Base-by-base conservation (phyloP, 2,113 vertebrate species). In the Galeopterus variegatus region DNA sequence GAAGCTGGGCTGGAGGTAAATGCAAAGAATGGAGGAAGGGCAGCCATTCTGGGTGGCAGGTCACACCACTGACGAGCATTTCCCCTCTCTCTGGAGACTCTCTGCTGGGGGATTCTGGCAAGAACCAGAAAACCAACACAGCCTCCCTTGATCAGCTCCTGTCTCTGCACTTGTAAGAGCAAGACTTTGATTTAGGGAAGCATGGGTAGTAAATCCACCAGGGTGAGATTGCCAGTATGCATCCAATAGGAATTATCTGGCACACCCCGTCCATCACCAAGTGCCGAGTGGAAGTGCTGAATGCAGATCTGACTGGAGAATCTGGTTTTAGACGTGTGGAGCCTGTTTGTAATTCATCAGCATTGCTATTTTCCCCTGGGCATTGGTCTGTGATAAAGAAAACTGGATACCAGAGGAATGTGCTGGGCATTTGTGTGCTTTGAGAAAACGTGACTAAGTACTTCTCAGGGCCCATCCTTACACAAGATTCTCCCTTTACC, bases 371-470 rank as follows among this genome's bases (percentile, higher is more conserved):
- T 36, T 5, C 79, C 48, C 85, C 13, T 1, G 62, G 80, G 94
- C 48, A 11, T 23, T 26, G 64, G 45, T 12, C 81, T 80, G n/a
- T 31, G 87, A 76, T 75, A 31, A 75, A 86, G 88, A 45, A 70
- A 67, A 64, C 79, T 48, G 70, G 92, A 82, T 76, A 24, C 58
- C n/a, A 28, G 65, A 90, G 81, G 81, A 84, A 96, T 62, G 72
- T 52, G 94, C 45, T 31, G 14, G 58, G 54, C 48, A 18, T 79
- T 92, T 88, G 79, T 54, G 93, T 15, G 60, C 62, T n/a, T 76
- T 14, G 41, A 58, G 88, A 88, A 92, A 85, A n/a, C 65, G n/a
- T 95, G 90, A 96, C 93, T n/a, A 50, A 92, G 93, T 76, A 62
- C n/a, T 81, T 84, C 58, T 58, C 56, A 1, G 69, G n/a, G 60